phyloP scores from a whole-genome alignment of 1,140 invertebrate genomes.

The Zaprionus ornatus region DNA sequence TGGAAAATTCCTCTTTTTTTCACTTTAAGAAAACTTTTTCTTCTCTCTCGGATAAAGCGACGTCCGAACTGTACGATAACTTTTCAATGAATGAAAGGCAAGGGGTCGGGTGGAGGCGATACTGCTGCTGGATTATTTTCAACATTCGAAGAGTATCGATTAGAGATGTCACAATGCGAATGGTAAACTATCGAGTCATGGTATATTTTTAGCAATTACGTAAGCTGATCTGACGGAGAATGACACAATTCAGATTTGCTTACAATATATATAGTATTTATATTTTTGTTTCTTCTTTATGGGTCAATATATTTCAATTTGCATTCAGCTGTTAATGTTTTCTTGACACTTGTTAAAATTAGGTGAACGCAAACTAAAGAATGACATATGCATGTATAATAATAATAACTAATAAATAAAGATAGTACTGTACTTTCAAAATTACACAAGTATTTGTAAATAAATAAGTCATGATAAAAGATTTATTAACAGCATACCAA shows the following conservation, averaged over 20 bases:
- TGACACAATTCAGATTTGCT: background rate
- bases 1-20: constrained; percentile 35
- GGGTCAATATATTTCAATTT: background rate
- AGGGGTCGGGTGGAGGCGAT: constrained; percentile 18
- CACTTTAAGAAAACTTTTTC: constrained; percentile 10
- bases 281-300: background rate
- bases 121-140: constrained; percentile 35
- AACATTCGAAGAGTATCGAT: constrained; percentile 43
- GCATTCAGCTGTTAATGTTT: background rate
- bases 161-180: constrained; percentile 2
- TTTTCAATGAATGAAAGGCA: constrained; percentile 43
- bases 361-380: background rate
- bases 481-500: background rate
- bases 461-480: background rate
- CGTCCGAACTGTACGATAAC: constrained; percentile 64
- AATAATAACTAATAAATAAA: background rate
- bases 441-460: background rate
- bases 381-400: background rate
- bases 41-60: constrained; percentile 31
- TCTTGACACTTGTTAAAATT: background rate
- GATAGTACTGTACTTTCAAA: background rate
- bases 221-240: background rate
- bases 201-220: constrained; percentile 1
- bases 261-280: background rate
- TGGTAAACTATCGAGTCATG: constrained; percentile 10